Evolutionary conservation across 2,888 invertebrate genomes (phyloP).

Genomic region (Stenichneumon culpator): DNA sequence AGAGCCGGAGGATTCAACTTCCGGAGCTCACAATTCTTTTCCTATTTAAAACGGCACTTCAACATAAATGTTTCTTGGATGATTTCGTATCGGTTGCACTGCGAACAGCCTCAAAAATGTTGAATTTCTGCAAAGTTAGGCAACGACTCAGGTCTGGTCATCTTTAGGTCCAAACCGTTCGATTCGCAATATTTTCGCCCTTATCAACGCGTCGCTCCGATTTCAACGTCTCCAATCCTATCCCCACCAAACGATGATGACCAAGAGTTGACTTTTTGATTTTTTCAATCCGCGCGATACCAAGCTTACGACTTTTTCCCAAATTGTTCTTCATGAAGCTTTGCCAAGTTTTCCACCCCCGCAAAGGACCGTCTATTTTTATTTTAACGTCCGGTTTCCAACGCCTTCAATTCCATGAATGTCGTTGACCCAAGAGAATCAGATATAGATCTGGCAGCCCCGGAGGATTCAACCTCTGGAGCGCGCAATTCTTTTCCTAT

Average conservation of each 20-base stretch:
- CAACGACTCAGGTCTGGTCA: not conserved
- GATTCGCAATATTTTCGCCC: not conserved
- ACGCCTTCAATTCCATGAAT: not conserved
- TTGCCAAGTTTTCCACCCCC: not conserved
- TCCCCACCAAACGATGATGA: too few species aligned
- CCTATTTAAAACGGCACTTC: not conserved
- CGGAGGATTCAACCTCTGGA: not conserved
- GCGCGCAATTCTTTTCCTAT: not conserved
- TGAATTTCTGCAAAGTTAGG: not conserved
- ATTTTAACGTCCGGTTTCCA: not conserved
- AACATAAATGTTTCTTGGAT: not conserved
- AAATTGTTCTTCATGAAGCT: not conserved
- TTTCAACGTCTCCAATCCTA: too few species aligned
- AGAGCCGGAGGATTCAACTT: not conserved
- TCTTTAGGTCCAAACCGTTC: not conserved
- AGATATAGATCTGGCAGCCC: not conserved
- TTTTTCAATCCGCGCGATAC: not conserved
- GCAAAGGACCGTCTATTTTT: not conserved
- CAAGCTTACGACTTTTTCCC: not conserved
- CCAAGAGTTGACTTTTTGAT: not conserved
- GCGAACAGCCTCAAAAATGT: not conserved
- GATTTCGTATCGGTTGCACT: not conserved
- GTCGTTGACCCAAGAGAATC: not conserved
- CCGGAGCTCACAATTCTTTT: not conserved
- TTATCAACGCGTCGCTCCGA: not conserved